Evolutionary conservation across 2,888 invertebrate species (phyloP).

Genomic region (Ennomos fuscantarius): DNA sequence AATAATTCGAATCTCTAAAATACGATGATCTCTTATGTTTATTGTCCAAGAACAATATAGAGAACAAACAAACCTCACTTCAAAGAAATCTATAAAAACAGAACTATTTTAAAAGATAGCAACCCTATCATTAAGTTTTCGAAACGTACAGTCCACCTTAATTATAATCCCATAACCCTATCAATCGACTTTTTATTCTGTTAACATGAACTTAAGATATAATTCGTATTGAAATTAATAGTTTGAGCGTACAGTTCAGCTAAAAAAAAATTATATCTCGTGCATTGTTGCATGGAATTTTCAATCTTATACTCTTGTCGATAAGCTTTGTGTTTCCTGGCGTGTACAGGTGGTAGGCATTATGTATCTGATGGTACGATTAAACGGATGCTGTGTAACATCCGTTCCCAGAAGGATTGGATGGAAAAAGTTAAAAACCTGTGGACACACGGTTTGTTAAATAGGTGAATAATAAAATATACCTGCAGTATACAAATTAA

Average conservation of each 20-base stretch:
- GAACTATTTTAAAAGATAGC: slow-evolving; percentile 19
- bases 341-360: slow-evolving; percentile 41
- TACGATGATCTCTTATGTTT: slow-evolving; percentile 9
- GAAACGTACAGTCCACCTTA: slow-evolving; percentile 8
- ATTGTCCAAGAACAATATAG: slow-evolving; percentile 18
- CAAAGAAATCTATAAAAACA: slow-evolving; percentile 26
- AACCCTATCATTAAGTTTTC: slow-evolving; percentile 25
- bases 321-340: slow-evolving; percentile 26
- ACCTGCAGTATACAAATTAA: not conserved
- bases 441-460: slow-evolving; percentile 43
- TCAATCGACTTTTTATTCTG: not conserved
- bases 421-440: slow-evolving; percentile 50
- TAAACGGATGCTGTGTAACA: slow-evolving; percentile 72
- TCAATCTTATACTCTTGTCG: slow-evolving; percentile 5
- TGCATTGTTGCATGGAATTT: slow-evolving; percentile 8
- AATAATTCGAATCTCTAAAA: not conserved
- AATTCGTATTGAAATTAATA: slow-evolving; percentile 1
- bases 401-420: slow-evolving; percentile 81
- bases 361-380: slow-evolving; percentile 58
- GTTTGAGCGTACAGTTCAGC: slow-evolving; percentile 1
- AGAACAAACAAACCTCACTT: slow-evolving; percentile 11
- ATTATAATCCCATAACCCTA: not conserved
- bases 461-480: slow-evolving; percentile 15
- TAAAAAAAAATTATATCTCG: not conserved
- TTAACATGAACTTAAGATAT: not conserved